These are phyloP conservation scores for Drosophila rellima DNA, from an alignment of 2,888 invertebrate species.

Conservation along the genomic window DNA sequence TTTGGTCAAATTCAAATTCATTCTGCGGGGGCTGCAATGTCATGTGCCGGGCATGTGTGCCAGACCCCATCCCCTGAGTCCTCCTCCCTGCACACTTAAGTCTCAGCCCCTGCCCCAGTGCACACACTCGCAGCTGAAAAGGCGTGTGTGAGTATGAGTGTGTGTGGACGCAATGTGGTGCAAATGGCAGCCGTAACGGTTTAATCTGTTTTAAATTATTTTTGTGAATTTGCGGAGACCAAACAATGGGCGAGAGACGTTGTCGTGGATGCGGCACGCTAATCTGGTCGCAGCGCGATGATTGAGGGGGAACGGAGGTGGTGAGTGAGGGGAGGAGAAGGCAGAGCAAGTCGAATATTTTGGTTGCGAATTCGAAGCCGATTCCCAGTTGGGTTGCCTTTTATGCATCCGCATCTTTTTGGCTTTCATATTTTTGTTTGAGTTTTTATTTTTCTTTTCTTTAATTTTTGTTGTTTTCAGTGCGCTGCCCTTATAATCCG, in stretches of 20 bases:
- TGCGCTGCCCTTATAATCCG: slow-evolving; percentile 74
- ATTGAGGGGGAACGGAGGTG: no score
- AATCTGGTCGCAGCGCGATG: slow-evolving; percentile 43
- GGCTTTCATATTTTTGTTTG: slow-evolving; percentile 58
- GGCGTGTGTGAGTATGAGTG: slow-evolving; percentile 39
- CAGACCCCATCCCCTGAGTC: slow-evolving; percentile 16
- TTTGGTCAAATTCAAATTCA: slow-evolving; percentile 81
- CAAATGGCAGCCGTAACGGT: slow-evolving; percentile 83
- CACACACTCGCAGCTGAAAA: slow-evolving; percentile 11
- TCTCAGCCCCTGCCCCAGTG: slow-evolving; percentile 16
- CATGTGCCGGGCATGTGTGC: slow-evolving; percentile 53
- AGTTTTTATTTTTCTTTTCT: slow-evolving; percentile 29
- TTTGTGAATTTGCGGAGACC: slow-evolving; percentile 61
- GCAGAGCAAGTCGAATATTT: slow-evolving; percentile 33
- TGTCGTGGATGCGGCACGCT: slow-evolving; percentile 37
- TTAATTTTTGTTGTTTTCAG: slow-evolving; percentile 36
- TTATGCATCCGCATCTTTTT: slow-evolving; percentile 54
- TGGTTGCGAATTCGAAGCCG: slow-evolving; percentile 47
- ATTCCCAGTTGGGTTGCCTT: slow-evolving; percentile 46
- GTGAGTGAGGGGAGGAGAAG: neutral
- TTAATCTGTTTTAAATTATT: slow-evolving; percentile 85
- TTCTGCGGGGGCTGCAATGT: slow-evolving; percentile 58
- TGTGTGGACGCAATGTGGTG: slow-evolving; percentile 72
- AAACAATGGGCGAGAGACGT: slow-evolving; percentile 48
- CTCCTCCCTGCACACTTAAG: neutral